Evolutionary conservation across 2,888 invertebrate species (phyloP).

Genomic region (Agriopis aurantiaria): DNA sequence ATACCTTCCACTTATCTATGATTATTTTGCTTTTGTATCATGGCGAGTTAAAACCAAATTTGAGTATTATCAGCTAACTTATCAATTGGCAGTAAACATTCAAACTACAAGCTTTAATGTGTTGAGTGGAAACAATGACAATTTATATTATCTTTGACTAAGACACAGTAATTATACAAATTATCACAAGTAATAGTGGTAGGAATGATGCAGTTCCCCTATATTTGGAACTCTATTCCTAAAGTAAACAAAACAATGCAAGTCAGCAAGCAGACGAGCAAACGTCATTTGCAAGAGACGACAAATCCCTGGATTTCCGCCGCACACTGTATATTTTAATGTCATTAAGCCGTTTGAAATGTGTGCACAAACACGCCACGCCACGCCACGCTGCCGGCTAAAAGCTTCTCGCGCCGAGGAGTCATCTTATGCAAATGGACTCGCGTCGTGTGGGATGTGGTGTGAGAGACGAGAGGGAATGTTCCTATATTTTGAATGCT

Average conservation of each 20-base stretch:
- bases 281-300: constrained; percentile 25
- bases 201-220: constrained; percentile 12
- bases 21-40: too few species aligned
- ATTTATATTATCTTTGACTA: too few species aligned
- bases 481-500: not conserved
- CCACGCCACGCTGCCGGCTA: constrained; percentile 39
- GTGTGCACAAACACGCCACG: constrained; percentile 45
- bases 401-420: constrained; percentile 47
- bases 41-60: too few species aligned
- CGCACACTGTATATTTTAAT: constrained; percentile 45
- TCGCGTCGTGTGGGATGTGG: constrained; percentile 31
- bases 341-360: constrained; percentile 44
- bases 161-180: too few species aligned
- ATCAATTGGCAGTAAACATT: too few species aligned
- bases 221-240: not conserved
- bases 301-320: constrained; percentile 12
- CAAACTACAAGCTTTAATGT: too few species aligned
- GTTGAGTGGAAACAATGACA: too few species aligned
- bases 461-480: constrained; percentile 28
- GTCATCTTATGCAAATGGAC: constrained; percentile 52
- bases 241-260: constrained; percentile 17
- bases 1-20: too few species aligned
- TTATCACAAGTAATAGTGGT: too few species aligned
- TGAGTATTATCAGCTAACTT: too few species aligned
- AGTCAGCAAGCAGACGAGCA: constrained; percentile 12